These are phyloP conservation scores for Spilogale gracilis DNA, from an alignment of 2,113 vertebrate genomes.

Conservation along the genomic window DNA sequence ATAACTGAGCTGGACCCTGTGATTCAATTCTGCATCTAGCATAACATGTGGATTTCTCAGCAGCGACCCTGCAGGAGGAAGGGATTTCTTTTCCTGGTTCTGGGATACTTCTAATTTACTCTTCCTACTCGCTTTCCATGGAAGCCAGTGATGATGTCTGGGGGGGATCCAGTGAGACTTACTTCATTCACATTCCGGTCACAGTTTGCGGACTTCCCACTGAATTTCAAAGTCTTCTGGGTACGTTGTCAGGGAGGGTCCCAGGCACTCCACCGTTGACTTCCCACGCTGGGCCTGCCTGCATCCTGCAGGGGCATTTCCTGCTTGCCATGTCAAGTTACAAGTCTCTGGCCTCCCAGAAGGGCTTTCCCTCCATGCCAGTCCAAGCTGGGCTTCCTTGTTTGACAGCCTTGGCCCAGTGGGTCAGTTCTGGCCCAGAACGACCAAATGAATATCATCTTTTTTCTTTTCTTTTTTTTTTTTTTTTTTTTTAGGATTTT, in stretches of 20 bases:
- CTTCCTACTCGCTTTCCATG: background rate
- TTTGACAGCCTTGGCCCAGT: background rate
- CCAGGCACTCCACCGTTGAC: background rate
- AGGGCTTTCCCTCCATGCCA: background rate
- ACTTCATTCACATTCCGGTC: background rate
- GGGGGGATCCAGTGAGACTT: background rate
- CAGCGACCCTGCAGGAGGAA: rapidly evolving
- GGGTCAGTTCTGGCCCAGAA: background rate
- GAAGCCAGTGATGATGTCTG: background rate
- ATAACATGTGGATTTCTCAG: background rate
- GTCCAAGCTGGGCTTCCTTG: background rate
- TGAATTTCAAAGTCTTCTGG: background rate
- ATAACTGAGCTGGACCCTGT: no score
- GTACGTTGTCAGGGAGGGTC: background rate
- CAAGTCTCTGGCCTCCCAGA: background rate
- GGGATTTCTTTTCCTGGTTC: background rate
- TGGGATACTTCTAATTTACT: background rate
- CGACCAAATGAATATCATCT: background rate
- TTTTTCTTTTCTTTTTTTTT: no score
- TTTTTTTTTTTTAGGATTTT: no score
- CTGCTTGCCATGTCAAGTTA: background rate
- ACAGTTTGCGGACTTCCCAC: background rate
- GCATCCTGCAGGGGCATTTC: background rate
- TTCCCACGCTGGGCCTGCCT: no score
- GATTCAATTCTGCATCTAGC: no score